Percentiles rank a stretch among this genome's conserved stretches.
Conservation (phyloP, 1,140 invertebrate genomes). For the Nephila pilipes region DNA sequence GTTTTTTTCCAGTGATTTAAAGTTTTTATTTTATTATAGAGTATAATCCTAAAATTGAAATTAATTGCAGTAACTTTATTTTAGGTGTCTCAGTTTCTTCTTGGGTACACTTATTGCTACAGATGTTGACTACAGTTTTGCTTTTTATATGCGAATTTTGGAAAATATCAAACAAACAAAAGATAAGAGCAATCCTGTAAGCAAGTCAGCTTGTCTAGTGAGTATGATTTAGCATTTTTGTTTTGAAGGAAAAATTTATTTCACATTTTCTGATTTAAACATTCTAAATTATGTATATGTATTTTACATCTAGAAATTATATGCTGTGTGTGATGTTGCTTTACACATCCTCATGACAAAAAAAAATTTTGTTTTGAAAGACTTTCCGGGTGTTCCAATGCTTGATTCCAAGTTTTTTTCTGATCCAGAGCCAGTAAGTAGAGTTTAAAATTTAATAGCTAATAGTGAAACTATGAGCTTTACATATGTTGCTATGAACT, state of each 20-base stretch:
- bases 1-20: no score
- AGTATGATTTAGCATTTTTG: not conserved
- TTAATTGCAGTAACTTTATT: slow-evolving; percentile 33
- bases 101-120: slow-evolving; percentile 95
- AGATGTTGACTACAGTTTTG: slow-evolving; percentile 96
- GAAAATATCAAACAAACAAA: slow-evolving; percentile 90
- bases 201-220: not conserved
- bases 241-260: not conserved
- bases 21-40: not conserved
- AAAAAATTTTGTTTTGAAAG: slow-evolving; percentile 91
- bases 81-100: slow-evolving; percentile 93
- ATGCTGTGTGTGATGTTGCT: slow-evolving; percentile 96
- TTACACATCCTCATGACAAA: slow-evolving; percentile 93
- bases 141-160: slow-evolving; percentile 96
- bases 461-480: no score
- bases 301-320: slow-evolving; percentile 88
- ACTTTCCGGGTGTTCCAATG: slow-evolving; percentile 90
- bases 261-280: not conserved
- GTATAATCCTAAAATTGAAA: not conserved
- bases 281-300: not conserved
- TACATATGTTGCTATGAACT: not conserved
- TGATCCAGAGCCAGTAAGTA: slow-evolving; percentile 80
- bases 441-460: not conserved
- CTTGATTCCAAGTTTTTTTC: slow-evolving; percentile 82
- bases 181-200: slow-evolving; percentile 83